phyloP scores from a whole-genome alignment of 2,888 invertebrate genomes.

The Andrena dorsata region DNA sequence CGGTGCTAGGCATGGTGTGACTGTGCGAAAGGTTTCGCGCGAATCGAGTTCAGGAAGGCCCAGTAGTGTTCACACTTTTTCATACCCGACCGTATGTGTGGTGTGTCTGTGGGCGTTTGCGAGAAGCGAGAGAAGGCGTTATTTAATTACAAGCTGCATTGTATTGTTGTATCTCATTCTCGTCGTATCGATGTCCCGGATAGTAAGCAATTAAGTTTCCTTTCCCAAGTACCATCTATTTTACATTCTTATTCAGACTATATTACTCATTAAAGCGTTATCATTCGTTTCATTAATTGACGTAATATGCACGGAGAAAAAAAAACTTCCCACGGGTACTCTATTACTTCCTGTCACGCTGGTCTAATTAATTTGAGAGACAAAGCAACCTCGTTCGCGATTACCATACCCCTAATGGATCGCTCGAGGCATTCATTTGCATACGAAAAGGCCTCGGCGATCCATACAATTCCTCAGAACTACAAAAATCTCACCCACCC shows the following conservation, averaged over 20 bases:
- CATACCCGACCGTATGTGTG: conserved; percentile 23
- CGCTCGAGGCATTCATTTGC: conserved; percentile 3
- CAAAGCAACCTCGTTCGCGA: neutral
- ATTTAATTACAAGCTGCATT: conserved; percentile 56
- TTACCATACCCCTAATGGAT: neutral
- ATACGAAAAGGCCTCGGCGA: neutral
- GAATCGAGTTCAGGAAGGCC: neutral
- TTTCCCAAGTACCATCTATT: conserved; percentile 48
- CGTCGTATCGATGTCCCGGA: neutral
- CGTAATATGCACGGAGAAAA: conserved; percentile 45
- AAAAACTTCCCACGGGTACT: conserved; percentile 27
- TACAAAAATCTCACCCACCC: neutral
- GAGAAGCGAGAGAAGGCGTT: conserved; percentile 73
- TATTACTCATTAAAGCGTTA: conserved; percentile 43
- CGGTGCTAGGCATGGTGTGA: neutral
- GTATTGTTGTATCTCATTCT: conserved; percentile 15
- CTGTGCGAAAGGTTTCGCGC: neutral
- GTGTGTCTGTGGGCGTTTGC: conserved; percentile 48
- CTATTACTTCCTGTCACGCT: neutral
- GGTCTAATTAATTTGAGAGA: conserved; percentile 1
- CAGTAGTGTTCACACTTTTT: conserved; percentile 37
- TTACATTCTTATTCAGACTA: conserved; percentile 34
- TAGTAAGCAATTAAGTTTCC: conserved; percentile 25
- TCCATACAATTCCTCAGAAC: neutral
- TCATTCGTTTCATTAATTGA: conserved; percentile 28